These are phyloP conservation scores for Idaea dimidiata DNA, from an alignment of 2,888 invertebrate genomes.

Conservation along the genomic window DNA sequence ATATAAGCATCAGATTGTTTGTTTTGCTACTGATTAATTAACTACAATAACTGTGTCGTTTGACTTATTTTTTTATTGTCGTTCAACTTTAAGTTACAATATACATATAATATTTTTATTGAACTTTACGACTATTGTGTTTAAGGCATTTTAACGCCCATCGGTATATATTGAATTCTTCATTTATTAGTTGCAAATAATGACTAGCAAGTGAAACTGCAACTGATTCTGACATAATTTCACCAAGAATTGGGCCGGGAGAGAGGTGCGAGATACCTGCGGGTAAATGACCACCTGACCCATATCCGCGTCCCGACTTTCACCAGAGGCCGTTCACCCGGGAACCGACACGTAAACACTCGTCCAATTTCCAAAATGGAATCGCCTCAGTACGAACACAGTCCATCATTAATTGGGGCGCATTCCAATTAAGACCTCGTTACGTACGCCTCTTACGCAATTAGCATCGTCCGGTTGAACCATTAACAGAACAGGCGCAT, in stretches of 20 bases:
- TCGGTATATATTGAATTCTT: too few relatives aligned
- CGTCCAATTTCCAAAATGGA: constrained; percentile 70
- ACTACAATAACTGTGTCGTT: constrained; percentile 4
- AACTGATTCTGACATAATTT: constrained; percentile 46
- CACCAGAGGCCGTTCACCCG: constrained; percentile 76
- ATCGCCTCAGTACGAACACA: constrained; percentile 55
- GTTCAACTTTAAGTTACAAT: neutral
- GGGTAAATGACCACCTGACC: constrained; percentile 79
- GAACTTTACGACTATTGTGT: neutral
- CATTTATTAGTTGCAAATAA: constrained; percentile 23
- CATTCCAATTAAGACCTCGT: constrained; percentile 78
- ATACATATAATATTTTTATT: neutral
- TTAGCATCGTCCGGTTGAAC: constrained; percentile 57
- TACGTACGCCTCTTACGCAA: constrained; percentile 71
- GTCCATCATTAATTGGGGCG: constrained; percentile 73
- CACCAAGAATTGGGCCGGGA: constrained; percentile 35
- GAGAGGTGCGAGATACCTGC: constrained; percentile 56
- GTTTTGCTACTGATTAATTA: constrained; percentile 25
- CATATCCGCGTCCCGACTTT: constrained; percentile 72
- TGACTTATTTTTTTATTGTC: neutral
- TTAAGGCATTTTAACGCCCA: too few relatives aligned
- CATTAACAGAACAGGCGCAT: constrained; percentile 45
- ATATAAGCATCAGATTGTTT: constrained; percentile 25
- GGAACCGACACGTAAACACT: constrained; percentile 67
- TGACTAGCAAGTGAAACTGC: constrained; percentile 28